phyloP scores from a whole-genome alignment of 2,797 vertebrate species.

The Galagoides demidoff region DNA sequence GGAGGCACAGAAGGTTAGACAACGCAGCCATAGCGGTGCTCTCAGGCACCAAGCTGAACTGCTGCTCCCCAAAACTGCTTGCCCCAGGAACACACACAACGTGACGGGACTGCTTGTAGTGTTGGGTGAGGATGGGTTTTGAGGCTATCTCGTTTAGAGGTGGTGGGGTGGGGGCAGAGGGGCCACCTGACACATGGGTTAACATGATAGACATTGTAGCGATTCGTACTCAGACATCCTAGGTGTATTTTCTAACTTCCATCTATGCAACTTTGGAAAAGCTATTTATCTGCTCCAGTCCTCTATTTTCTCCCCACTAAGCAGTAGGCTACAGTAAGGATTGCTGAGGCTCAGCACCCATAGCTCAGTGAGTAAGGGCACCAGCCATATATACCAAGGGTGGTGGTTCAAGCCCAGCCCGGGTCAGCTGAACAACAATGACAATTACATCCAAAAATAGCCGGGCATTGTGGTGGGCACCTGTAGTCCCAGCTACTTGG shows the following conservation, averaged over 20 bases:
- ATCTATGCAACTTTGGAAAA: not conserved
- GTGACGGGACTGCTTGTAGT: not conserved
- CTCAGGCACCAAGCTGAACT: not conserved
- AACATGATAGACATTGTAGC: not conserved
- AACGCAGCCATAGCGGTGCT: not conserved
- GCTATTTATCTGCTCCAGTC: not conserved
- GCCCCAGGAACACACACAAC: not conserved
- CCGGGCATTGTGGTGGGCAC: too few species aligned
- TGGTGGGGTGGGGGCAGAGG: too few species aligned
- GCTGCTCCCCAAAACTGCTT: not conserved
- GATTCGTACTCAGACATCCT: not conserved
- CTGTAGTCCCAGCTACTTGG: too few species aligned
- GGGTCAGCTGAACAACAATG: too few species aligned
- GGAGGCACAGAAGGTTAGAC: not conserved
- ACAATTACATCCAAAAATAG: too few species aligned
- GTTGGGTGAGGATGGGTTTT: not conserved
- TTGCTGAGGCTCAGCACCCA: too few species aligned
- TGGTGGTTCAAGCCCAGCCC: too few species aligned
- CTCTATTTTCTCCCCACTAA: not conserved
- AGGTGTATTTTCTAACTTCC: constrained; percentile 37
- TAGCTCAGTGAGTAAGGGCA: too few species aligned
- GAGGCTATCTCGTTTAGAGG: not conserved
- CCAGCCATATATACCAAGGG: too few species aligned
- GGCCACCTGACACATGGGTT: not conserved
- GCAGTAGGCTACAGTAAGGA: not conserved